Evolutionary conservation across 2,888 invertebrate species (phyloP).

Genomic region (Drosophila acutilabella): DNA sequence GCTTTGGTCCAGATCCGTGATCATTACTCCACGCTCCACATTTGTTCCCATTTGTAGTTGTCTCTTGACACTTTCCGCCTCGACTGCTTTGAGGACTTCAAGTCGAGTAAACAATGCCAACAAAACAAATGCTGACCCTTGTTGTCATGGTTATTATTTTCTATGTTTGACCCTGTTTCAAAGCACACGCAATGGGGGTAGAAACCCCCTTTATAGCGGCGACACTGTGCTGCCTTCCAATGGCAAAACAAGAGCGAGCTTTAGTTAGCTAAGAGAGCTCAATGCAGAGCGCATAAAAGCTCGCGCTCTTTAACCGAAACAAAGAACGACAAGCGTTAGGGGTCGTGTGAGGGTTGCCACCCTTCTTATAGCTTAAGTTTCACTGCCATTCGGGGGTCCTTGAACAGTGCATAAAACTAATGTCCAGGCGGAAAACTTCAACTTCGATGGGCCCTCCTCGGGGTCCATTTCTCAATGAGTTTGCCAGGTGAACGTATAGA

Average conservation of each 20-base stretch:
- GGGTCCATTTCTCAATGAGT: constrained; percentile 56
- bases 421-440: constrained; percentile 60
- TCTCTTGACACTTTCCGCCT: constrained; percentile 40
- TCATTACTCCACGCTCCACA: constrained; percentile 54
- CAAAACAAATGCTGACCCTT: constrained; percentile 24
- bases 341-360: background rate
- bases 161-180: constrained; percentile 64
- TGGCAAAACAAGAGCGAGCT: constrained; percentile 34
- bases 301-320: background rate
- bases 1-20: constrained; percentile 82
- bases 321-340: background rate
- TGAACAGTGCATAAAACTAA: constrained; percentile 62
- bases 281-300: constrained; percentile 7
- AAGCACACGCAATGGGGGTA: constrained; percentile 21
- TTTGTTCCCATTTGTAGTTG: constrained; percentile 38
- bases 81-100: constrained; percentile 10
- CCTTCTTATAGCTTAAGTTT: constrained; percentile 26
- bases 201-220: constrained; percentile 21
- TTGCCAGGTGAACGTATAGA: constrained; percentile 25
- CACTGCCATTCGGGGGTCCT: constrained; percentile 45
- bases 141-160: constrained; percentile 51
- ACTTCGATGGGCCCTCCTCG: constrained; percentile 43
- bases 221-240: constrained; percentile 50
- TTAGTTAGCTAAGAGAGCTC: constrained; percentile 15
- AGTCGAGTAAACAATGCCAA: constrained; percentile 56